These are phyloP conservation scores for Equus przewalskii DNA, from an alignment of 2,113 vertebrate genomes.

Conservation along the genomic window DNA sequence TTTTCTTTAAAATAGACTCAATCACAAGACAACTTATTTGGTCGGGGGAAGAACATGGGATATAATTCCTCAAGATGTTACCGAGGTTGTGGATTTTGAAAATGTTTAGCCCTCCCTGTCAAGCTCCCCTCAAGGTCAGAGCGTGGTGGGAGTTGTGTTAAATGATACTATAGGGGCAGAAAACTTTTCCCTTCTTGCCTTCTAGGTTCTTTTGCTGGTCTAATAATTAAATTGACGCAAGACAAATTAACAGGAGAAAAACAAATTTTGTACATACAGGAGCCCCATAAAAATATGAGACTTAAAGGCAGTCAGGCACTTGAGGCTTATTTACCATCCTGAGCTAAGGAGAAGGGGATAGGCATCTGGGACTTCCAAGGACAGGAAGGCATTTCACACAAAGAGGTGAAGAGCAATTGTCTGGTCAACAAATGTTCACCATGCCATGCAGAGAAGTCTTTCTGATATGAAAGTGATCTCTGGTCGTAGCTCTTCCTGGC, in stretches of 20 bases:
- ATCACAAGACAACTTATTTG: neutral
- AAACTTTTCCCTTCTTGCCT: neutral
- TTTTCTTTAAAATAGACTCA: constrained; percentile 24
- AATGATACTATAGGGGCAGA: neutral
- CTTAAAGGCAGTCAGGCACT: neutral
- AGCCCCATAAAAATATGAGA: neutral
- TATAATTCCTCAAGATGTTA: neutral
- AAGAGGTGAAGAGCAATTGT: no score
- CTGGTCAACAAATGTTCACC: neutral
- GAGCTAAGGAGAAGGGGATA: neutral
- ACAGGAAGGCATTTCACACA: neutral
- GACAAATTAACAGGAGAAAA: neutral
- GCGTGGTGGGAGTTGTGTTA: neutral
- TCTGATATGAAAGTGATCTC: neutral
- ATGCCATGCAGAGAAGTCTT: neutral
- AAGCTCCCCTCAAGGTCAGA: neutral
- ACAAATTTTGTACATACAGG: neutral
- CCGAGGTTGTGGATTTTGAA: neutral
- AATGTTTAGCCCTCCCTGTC: neutral
- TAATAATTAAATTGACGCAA: neutral
- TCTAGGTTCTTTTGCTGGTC: neutral
- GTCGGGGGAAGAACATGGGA: neutral
- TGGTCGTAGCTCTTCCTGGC: neutral
- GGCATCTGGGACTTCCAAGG: neutral
- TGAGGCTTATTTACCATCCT: neutral